These are phyloP conservation scores for Drosophila eohydei DNA, from an alignment of 2,888 invertebrate genomes.

Conservation along the genomic window DNA sequence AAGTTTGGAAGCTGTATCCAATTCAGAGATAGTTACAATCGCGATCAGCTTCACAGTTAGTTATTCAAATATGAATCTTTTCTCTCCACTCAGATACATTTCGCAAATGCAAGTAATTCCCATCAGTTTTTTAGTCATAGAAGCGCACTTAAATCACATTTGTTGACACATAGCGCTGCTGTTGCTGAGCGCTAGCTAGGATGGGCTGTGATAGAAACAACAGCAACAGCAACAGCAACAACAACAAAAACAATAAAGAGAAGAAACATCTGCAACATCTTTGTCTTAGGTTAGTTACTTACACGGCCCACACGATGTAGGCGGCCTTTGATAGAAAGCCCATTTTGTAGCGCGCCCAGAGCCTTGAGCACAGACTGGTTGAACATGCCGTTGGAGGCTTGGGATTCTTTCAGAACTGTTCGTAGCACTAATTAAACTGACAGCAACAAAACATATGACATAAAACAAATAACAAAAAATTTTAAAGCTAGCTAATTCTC, in stretches of 20 bases:
- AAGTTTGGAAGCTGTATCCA: too few species aligned
- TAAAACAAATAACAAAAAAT: conserved; percentile 2
- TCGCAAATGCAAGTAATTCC: conserved; percentile 46
- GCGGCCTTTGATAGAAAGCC: conserved; percentile 92
- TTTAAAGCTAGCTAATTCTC: conserved; percentile 3
- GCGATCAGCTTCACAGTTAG: background rate
- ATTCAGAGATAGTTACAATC: background rate
- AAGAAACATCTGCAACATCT: too few species aligned
- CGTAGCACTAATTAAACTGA: conserved; percentile 7
- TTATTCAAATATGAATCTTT: conserved; percentile 1
- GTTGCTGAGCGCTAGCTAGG: background rate
- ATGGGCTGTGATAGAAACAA: background rate
- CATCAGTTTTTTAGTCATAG: conserved; percentile 34
- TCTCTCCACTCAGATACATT: conserved; percentile 16
- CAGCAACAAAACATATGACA: conserved; percentile 2
- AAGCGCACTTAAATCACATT: conserved; percentile 9
- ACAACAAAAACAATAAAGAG: background rate
- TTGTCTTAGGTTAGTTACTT: conserved; percentile 85
- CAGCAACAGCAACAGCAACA: background rate
- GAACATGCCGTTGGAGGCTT: conserved; percentile 58
- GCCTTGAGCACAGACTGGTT: conserved; percentile 41
- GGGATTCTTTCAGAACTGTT: conserved; percentile 22
- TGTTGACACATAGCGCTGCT: conserved; percentile 17
- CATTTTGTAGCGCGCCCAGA: conserved; percentile 85
- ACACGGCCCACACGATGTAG: conserved; percentile 93